These are phyloP conservation scores for Alloplasta piceator DNA, from an alignment of 2,888 invertebrate genomes.

Conservation along the genomic window DNA sequence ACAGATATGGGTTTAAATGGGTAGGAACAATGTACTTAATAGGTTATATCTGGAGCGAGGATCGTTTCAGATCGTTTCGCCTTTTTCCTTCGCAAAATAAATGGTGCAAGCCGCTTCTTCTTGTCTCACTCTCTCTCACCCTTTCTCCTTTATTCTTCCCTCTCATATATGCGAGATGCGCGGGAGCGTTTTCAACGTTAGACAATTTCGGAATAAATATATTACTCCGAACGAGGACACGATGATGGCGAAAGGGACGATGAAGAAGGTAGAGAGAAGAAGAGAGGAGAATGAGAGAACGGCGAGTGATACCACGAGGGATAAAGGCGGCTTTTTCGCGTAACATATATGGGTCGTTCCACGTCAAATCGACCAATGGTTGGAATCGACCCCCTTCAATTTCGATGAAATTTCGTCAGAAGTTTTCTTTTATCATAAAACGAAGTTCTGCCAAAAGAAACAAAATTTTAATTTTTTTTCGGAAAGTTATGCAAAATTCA, in stretches of 20 bases:
- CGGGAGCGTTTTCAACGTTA: conserved; percentile 55
- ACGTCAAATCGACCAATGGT: too few species aligned
- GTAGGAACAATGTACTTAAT: conserved; percentile 45
- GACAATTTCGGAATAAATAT: conserved; percentile 65
- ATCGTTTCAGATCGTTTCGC: conserved; percentile 63
- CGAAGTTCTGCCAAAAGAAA: too few species aligned
- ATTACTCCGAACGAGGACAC: conserved; percentile 57
- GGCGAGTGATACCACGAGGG: background rate
- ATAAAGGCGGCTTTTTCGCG: too few species aligned
- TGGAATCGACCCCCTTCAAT: too few species aligned
- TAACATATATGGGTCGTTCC: too few species aligned
- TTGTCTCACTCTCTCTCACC: conserved; percentile 10
- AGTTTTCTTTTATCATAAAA: too few species aligned
- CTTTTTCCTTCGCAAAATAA: conserved; percentile 50
- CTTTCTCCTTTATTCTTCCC: conserved; percentile 25
- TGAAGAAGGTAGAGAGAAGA: conserved; percentile 11
- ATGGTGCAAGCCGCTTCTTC: conserved; percentile 36
- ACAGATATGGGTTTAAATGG: background rate
- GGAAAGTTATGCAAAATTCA: too few species aligned
- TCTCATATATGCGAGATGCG: conserved; percentile 50
- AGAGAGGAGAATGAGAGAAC: background rate
- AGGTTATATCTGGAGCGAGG: conserved; percentile 57
- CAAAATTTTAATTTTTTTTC: too few species aligned
- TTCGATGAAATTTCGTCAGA: too few species aligned
- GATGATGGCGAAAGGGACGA: background rate